phyloP scores from a whole-genome alignment of 2,113 vertebrate genomes.

The Tricholaema leucomelas region DNA sequence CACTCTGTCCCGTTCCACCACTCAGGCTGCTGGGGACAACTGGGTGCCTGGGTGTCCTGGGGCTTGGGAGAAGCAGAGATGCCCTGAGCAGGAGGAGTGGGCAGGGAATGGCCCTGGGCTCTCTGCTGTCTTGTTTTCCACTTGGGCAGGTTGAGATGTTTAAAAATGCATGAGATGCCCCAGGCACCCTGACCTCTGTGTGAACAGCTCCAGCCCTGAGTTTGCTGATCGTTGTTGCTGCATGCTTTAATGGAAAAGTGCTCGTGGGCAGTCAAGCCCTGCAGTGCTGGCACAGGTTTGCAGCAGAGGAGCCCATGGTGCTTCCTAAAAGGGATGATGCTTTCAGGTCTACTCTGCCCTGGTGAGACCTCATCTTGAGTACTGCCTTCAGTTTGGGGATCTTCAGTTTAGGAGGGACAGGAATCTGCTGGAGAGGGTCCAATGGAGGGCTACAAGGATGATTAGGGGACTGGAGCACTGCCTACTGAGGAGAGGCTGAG shows the following conservation, averaged over 20 bases:
- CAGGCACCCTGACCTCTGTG: neutral
- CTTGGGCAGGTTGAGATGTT: neutral
- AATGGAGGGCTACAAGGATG: too few species aligned
- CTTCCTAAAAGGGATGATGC: neutral
- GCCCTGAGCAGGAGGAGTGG: neutral
- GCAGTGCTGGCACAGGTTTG: neutral
- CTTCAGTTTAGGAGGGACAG: too few species aligned
- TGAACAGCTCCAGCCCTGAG: neutral
- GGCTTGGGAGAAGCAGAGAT: neutral
- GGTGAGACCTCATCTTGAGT: too few species aligned
- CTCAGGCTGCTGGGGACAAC: neutral
- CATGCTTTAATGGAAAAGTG: neutral
- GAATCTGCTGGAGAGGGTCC: too few species aligned
- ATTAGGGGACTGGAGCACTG: too few species aligned
- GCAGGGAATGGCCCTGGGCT: neutral
- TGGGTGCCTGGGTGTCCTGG: neutral
- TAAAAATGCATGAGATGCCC: neutral
- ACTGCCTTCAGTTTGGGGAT: too few species aligned
- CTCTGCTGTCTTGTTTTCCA: neutral
- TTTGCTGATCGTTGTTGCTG: neutral
- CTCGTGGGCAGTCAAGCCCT: neutral
- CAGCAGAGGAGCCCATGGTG: neutral
- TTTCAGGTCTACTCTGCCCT: neutral
- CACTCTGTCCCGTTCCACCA: fast-evolving
- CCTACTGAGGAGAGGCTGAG: too few species aligned